phyloP scores from a whole-genome alignment of 2,888 invertebrate genomes.

The Limnephilus marmoratus region DNA sequence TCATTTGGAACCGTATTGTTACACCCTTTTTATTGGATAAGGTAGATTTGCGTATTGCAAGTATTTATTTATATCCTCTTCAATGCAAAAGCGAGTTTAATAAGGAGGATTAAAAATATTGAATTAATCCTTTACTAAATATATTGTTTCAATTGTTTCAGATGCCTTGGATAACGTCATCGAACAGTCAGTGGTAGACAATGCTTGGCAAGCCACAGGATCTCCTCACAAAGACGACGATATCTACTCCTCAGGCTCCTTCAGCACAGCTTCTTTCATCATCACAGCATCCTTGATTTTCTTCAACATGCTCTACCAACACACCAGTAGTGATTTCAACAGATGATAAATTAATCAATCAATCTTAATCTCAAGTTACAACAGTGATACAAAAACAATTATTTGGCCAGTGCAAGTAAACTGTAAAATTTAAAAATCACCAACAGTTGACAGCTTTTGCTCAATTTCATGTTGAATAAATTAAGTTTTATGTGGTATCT shows the following conservation, averaged over 20 bases:
- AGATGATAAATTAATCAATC: conserved; percentile 40
- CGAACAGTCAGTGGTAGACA: conserved; percentile 77
- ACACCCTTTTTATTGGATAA: too few species aligned
- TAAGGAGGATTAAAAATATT: too few species aligned
- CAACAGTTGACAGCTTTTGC: not conserved
- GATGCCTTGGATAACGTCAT: conserved; percentile 77
- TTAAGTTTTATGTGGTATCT: not conserved
- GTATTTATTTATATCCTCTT: too few species aligned
- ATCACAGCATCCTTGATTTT: not conserved
- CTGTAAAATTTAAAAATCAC: not conserved
- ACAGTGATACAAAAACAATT: not conserved
- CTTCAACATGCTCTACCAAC: not conserved
- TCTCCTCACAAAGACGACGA: conserved; percentile 65
- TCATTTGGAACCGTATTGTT: too few species aligned
- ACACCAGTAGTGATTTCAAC: not conserved
- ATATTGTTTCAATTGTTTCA: conserved; percentile 66
- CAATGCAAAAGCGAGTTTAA: too few species aligned
- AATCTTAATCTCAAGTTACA: not conserved
- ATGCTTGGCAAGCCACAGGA: conserved; percentile 76
- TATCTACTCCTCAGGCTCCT: conserved; percentile 35
- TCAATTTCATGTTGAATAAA: not conserved
- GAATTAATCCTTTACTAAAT: not conserved
- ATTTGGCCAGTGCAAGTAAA: not conserved
- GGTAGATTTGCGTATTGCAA: too few species aligned
- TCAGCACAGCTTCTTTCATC: not conserved